Conservation (phyloP, 2,888 invertebrate genomes). For the Synergus gifuensis region DNA sequence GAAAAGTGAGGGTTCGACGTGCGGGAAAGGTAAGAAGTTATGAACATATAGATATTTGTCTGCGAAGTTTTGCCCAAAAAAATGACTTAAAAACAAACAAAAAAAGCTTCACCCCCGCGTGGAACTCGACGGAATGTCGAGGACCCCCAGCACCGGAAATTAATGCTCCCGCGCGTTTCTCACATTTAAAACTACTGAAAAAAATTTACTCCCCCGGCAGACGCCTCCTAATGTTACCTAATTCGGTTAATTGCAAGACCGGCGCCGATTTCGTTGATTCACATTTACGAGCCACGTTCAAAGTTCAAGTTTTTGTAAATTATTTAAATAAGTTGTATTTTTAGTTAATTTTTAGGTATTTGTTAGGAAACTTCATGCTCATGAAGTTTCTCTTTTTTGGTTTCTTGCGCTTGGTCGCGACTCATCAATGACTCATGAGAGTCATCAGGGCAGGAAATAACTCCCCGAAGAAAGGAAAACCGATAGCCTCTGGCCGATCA, state of each 20-base stretch:
- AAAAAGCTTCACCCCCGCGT: conserved; percentile 36
- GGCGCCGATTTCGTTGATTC: conserved; percentile 31
- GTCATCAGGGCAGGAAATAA: conserved; percentile 62
- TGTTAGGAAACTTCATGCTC: not conserved
- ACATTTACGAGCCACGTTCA: not conserved
- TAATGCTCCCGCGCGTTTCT: conserved; percentile 55
- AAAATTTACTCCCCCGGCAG: conserved; percentile 41
- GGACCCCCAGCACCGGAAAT: conserved; percentile 56
- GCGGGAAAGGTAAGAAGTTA: conserved; percentile 39
- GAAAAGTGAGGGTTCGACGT: conserved; percentile 47
- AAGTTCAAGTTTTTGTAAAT: not conserved
- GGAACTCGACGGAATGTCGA: conserved; percentile 43
- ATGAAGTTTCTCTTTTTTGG: conserved; percentile 42
- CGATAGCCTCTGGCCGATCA: conserved; percentile 31
- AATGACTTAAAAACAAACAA: conserved; percentile 43
- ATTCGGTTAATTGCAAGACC: conserved; percentile 54
- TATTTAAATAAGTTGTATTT: not conserved
- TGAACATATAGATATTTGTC: conserved; percentile 15
- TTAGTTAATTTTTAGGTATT: not conserved
- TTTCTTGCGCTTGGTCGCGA: conserved; percentile 46
- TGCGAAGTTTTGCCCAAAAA: not conserved
- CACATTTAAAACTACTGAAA: conserved; percentile 45
- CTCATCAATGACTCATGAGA: conserved; percentile 61
- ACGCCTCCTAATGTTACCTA: conserved; percentile 54
- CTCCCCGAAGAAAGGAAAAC: conserved; percentile 60